Conservation (phyloP, 2,797 vertebrate species). For the Arnoldichthys spilopterus region DNA sequence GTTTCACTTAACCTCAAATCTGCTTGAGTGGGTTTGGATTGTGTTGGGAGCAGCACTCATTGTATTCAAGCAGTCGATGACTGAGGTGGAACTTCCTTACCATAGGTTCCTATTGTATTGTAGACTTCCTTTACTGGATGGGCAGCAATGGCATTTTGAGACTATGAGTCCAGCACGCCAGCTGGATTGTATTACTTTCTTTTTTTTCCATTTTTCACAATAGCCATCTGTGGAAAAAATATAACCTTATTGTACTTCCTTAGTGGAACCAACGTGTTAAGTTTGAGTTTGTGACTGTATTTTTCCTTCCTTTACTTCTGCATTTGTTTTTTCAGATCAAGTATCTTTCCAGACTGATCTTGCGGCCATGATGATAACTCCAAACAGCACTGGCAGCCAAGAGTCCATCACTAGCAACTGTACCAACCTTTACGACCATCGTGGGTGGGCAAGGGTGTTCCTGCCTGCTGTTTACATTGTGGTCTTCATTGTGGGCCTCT, state of each 20-base stretch:
- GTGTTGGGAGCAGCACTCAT: conserved; percentile 48
- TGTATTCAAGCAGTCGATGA: conserved; percentile 57
- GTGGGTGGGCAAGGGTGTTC: conserved; percentile 79
- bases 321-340: conserved; percentile 40
- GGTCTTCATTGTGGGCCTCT: conserved; percentile 85
- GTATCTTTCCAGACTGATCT: background rate
- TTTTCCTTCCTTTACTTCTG: background rate
- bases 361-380: conserved; percentile 9
- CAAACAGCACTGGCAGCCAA: conserved; percentile 19
- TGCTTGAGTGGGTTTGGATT: conserved; percentile 27
- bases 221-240: background rate
- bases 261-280: conserved; percentile 12
- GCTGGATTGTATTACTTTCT: background rate
- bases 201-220: background rate
- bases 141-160: background rate
- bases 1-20: conserved; percentile 34
- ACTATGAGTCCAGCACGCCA: background rate
- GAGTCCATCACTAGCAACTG: conserved; percentile 65
- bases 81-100: conserved; percentile 46
- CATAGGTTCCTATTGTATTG: conserved; percentile 33
- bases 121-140: conserved; percentile 30
- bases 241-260: conserved; percentile 33
- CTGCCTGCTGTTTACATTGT: conserved; percentile 85
- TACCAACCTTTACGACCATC: conserved; percentile 85
- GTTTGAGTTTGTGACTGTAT: background rate